Base-by-base conservation (phyloP, 2,113 vertebrate species). In the Sylvia atricapilla region DNA sequence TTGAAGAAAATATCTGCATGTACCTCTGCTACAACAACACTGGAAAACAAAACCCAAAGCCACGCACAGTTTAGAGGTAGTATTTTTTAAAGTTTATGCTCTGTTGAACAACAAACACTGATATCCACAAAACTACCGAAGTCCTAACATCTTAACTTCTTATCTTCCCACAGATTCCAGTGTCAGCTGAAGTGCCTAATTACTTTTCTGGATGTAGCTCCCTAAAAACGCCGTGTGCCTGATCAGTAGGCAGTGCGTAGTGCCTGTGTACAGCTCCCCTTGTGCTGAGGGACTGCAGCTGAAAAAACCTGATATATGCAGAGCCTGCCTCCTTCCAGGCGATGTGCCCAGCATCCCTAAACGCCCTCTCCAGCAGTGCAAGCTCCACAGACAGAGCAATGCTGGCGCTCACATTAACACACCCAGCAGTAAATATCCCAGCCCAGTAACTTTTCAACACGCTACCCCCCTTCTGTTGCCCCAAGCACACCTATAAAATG, bases 401-500 rank as follows among this genome's bases (percentile, higher is more conserved):
- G 83, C 69, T 67, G 77, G 60, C 27, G 28, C 58, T 84, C 70
- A 21, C 24, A 64, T 25, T 43, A 79, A 66, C 67, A 60, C 43
- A 58, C 22, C 64, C 60, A 35, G 85, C 3, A 7, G 82, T 53
- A 77, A 76, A 74, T 52, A 93, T 12, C 80, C 19, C 14, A 62
- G 67, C 18, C 25, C 43, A 85, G 53, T 16, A 94, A 63, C 47
- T 84, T 58, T 66, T 46, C 35, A 87, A 59, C 59, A 53, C 0
- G 0, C 70, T 85, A 79, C 15, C 56, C 49, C 44, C 53, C 47
- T 62, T 24, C 31, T 50, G 49, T 64, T 90, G 84, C 81, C 79
- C 76, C 75, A 49, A 64, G 95, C 84, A 76, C 84, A 97, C 90
- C 97, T 97, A 98, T 93, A 97, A 98, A 94, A 98, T 59, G 37